Evolutionary conservation across 2,797 vertebrate species (phyloP).

Genomic region (Meriones psammophilus): DNA sequence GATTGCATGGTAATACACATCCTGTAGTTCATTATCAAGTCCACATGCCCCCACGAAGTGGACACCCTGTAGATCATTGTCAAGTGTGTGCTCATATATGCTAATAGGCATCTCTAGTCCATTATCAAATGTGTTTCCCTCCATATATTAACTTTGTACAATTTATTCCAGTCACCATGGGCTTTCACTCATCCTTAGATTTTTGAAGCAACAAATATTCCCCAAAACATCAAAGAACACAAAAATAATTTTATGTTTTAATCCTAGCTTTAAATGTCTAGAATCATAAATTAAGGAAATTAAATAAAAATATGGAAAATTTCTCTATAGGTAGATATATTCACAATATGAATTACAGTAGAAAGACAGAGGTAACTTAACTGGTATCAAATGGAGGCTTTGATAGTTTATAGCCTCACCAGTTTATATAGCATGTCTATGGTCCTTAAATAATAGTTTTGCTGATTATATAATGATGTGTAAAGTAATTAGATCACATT

Average conservation of each 20-base stretch:
- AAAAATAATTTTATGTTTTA: constrained; percentile 35
- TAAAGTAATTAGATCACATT: constrained; percentile 25
- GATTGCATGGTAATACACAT: not conserved
- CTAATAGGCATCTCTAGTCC: constrained; percentile 6
- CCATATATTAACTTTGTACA: not conserved
- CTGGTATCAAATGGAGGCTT: not conserved
- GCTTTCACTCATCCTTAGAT: not conserved
- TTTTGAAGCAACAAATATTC: not conserved
- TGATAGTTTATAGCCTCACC: constrained; percentile 26
- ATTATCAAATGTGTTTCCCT: constrained; percentile 42
- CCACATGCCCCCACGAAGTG: not conserved
- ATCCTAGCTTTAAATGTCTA: constrained; percentile 16
- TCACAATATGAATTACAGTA: not conserved
- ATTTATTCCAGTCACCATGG: not conserved
- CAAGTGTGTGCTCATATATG: not conserved
- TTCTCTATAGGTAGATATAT: not conserved
- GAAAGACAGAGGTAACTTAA: constrained; percentile 51
- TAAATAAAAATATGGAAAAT: constrained; percentile 12
- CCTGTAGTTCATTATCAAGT: constrained; percentile 3
- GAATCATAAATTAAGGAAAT: not conserved
- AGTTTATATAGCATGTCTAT: not conserved
- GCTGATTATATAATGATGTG: not conserved
- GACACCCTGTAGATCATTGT: constrained; percentile 14
- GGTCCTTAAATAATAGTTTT: constrained; percentile 55
- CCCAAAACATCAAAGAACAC: not conserved